A percentile compares a stretch with the other conserved stretches of the same genome.
phyloP scores from a whole-genome alignment of 2,797 vertebrate species.

The Crenuchus spilurus region DNA sequence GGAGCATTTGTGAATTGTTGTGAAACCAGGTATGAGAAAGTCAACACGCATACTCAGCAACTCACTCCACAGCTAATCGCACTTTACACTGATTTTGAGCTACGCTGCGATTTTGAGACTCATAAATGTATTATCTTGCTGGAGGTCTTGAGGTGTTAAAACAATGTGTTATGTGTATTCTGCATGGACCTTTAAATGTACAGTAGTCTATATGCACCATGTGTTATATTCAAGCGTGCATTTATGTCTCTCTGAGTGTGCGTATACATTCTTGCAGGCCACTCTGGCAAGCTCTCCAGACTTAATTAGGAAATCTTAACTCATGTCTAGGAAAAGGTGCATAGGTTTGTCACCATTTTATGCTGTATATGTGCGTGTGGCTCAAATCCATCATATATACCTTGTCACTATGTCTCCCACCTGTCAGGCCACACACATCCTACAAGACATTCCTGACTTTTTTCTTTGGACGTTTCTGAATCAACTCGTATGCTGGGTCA shows the following conservation, averaged over 20 bases:
- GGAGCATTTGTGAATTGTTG: neutral
- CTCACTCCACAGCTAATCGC: neutral
- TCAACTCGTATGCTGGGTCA: neutral
- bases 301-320: constrained; percentile 60
- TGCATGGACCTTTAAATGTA: neutral
- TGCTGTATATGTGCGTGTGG: neutral
- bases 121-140: neutral
- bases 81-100: neutral
- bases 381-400: constrained; percentile 7
- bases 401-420: neutral
- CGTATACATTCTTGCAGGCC: neutral
- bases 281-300: constrained; percentile 56
- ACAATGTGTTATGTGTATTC: neutral
- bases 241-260: neutral
- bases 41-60: neutral
- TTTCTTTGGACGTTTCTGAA: neutral
- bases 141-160: neutral
- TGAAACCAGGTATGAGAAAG: neutral
- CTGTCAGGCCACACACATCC: constrained; percentile 15
- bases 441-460: neutral
- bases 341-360: constrained; percentile 40
- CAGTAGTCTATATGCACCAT: neutral
- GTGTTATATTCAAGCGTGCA: neutral
- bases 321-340: constrained; percentile 62
- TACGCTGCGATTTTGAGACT: neutral